phyloP scores from a whole-genome alignment of 1,140 invertebrate species.

The Drosophila bocqueti region DNA sequence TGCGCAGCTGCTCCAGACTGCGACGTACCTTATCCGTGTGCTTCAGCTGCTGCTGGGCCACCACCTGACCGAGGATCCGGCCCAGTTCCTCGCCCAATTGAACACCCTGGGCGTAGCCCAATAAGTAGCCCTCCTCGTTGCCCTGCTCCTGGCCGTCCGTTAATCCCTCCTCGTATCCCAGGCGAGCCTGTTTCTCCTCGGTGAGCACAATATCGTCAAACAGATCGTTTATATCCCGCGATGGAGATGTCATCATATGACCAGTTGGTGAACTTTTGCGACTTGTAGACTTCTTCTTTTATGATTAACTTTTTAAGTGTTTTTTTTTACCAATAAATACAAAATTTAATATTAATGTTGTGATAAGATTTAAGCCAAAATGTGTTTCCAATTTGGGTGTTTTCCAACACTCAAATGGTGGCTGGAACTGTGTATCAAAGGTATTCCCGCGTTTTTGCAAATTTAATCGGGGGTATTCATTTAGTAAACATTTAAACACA shows the following conservation, averaged over 20 bases:
- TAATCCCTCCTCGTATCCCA: slow-evolving; percentile 88
- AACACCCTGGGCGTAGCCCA: slow-evolving; percentile 88
- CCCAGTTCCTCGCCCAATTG: slow-evolving; percentile 89
- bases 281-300: neutral
- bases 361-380: slow-evolving; percentile 4
- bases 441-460: neutral
- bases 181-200: slow-evolving; percentile 87
- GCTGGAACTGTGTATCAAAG: neutral
- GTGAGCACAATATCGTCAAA: slow-evolving; percentile 88
- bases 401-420: slow-evolving; percentile 40
- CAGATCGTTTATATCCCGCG: slow-evolving; percentile 88
- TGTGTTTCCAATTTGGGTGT: slow-evolving; percentile 4
- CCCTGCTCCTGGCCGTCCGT: slow-evolving; percentile 86
- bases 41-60: slow-evolving; percentile 70
- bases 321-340: no score
- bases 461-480: neutral
- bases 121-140: slow-evolving; percentile 87
- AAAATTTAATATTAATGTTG: neutral
- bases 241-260: slow-evolving; percentile 46
- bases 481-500: neutral
- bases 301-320: no score
- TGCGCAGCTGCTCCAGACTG: slow-evolving; percentile 86
- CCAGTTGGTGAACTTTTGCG: no score
- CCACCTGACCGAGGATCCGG: slow-evolving; percentile 86
- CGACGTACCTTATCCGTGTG: slow-evolving; percentile 85